Base-by-base conservation (phyloP, 2,113 vertebrate species). In the Dromiciops gliroides region DNA sequence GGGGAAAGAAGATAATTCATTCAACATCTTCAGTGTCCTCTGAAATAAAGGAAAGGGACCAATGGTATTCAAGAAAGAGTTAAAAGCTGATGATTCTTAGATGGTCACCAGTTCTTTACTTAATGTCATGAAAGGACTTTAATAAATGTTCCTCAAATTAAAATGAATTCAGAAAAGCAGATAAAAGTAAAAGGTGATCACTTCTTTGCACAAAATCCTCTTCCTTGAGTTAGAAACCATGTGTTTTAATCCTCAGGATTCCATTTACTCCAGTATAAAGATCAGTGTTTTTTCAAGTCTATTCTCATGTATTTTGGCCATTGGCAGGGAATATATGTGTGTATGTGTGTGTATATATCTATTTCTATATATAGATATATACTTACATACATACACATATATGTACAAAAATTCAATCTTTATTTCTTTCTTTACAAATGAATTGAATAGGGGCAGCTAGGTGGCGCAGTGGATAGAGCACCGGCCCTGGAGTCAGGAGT, bases 111-210 rank as follows among this genome's bases (percentile, higher is more conserved):
- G 56, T 19, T 96, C 93, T 96, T 90, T 92, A 91, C 50, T 91
- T 94, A 95, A 96, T 88, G 89, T 94, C 26, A 89, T 90, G 95
- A 94, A 94, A 44, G 98, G 95, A 93, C 56, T 56, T 92, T 95
- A 26, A 88, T n/a, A 53, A 53, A 53, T 53, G 25, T 24, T 88
- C 19, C 37, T 37, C 37, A 37, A 53, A 22, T 88, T 88, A 37
- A 88, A 88, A 75, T 1, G 49, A 95, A 94, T 37, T 8, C 89
- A 95, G 44, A 60, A 95, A 0, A 51, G 22, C 94, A 53, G 92
- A 75, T 94, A 91, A 95, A 49, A 95, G 93, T 90, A 88, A 31
- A 53, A 90, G 51, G 89, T 89, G 31, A 89, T 92, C 95, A 90
- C 95, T 93, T 31, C 51, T 93, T 94, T 83, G 14, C 92, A 47